Evolutionary conservation across 2,797 vertebrate species (phyloP).

Genomic region (Acrossocheilus fasciatus): DNA sequence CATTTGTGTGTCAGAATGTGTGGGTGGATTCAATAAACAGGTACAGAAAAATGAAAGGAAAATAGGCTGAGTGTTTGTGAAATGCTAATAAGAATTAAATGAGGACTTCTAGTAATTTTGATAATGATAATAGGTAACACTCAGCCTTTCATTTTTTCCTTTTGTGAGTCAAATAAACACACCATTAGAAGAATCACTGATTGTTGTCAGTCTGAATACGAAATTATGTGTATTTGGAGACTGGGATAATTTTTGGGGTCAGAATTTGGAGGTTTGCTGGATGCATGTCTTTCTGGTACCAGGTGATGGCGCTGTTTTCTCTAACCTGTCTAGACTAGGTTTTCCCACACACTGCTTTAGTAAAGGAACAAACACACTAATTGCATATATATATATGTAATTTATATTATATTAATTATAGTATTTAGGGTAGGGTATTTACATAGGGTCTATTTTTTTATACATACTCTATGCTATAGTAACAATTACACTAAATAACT

Average conservation of each 20-base stretch:
- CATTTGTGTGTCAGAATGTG: slow-evolving; percentile 41
- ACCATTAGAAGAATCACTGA: slow-evolving; percentile 21
- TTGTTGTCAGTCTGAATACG: slow-evolving; percentile 3
- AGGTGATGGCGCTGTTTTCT: slow-evolving; percentile 81
- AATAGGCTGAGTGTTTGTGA: slow-evolving; percentile 32
- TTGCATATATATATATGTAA: neutral
- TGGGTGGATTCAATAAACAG: slow-evolving; percentile 53
- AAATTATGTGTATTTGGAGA: neutral
- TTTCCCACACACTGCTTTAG: neutral
- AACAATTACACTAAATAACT: neutral
- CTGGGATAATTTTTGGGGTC: neutral
- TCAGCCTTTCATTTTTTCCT: slow-evolving; percentile 11
- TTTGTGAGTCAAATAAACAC: slow-evolving; percentile 23
- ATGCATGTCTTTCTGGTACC: slow-evolving; percentile 59
- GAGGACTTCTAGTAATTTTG: slow-evolving; percentile 27
- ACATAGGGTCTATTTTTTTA: neutral
- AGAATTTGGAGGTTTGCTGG: neutral
- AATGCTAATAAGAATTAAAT: slow-evolving; percentile 45
- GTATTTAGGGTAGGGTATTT: neutral
- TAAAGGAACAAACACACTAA: slow-evolving; percentile 30
- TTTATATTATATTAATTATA: neutral
- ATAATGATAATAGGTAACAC: slow-evolving; percentile 41
- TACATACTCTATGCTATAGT: neutral
- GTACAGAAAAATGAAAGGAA: slow-evolving; percentile 20
- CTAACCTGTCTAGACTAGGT: slow-evolving; percentile 67